Evolutionary conservation across 1,140 invertebrate genomes (phyloP).

Genomic region (Calosoma granatense): DNA sequence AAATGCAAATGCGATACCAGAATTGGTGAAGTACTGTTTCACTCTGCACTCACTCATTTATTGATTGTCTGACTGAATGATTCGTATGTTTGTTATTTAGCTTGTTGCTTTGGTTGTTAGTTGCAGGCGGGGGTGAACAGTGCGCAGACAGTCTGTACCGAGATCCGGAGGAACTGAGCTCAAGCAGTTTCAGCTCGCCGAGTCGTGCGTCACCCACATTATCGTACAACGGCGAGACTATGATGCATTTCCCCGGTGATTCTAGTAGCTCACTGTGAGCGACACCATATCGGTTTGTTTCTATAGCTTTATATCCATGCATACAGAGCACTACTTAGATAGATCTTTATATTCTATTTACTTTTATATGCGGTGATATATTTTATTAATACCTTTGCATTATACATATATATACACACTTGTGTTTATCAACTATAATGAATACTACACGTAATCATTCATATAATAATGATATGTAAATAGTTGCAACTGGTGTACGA

Average conservation of each 20-base stretch:
- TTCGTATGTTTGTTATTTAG: slow-evolving; percentile 6
- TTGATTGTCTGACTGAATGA: too few species aligned
- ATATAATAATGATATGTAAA: background rate
- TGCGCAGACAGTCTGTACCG: slow-evolving; percentile 33
- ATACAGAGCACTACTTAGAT: slow-evolving; percentile 4
- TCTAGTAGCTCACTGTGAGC: slow-evolving; percentile 55
- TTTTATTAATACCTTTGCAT: background rate
- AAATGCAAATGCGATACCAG: slow-evolving; percentile 8
- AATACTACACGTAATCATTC: background rate
- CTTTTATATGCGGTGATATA: background rate
- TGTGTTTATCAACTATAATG: background rate
- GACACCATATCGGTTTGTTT: background rate
- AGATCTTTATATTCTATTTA: background rate
- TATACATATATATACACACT: background rate
- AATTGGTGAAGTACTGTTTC: too few species aligned
- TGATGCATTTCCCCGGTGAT: slow-evolving; percentile 65
- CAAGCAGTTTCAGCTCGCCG: slow-evolving; percentile 70
- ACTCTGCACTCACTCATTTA: too few species aligned
- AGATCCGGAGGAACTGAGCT: slow-evolving; percentile 65
- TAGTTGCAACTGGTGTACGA: background rate
- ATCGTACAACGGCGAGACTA: slow-evolving; percentile 58
- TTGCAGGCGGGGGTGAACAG: slow-evolving; percentile 44
- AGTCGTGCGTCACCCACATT: slow-evolving; percentile 69
- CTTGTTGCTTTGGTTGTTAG: slow-evolving; percentile 13
- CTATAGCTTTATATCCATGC: background rate